Base-by-base conservation (phyloP, 37 sponge, comb jelly and placozoan genomes). In the Haliclona indistincta region DNA sequence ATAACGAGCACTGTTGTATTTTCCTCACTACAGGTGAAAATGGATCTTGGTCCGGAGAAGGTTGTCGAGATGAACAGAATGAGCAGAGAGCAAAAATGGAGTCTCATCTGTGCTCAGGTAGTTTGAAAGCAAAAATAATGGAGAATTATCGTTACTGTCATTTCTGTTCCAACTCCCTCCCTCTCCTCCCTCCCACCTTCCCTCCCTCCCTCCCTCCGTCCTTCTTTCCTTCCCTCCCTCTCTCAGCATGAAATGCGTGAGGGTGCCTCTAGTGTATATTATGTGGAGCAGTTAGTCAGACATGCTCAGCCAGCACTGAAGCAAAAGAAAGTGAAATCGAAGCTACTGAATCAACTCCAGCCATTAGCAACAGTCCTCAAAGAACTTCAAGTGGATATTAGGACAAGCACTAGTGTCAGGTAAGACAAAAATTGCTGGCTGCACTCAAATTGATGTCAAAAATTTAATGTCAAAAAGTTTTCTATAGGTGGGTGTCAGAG, bases 351-450 rank as follows among this genome's bases (percentile, higher is more conserved):
- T 15, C 65, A 85, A 55, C 82, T 93, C n/a, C 75, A 75, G 33
- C 86, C 86, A 26, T 62, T 93, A 7, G 43, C 69, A 17, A 77
- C 81, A 11, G 65, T 93, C 33, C 70, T 93, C 17, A 56, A 32
- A 17, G 81, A 88, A n/a, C 83, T 93, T 39, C 89, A 93, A 43
- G 89, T 93, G 38, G 94, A 93, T 29, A 71, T 93, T 23, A 67
- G 89, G 37, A 93, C 89, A 0, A 88, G 71, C 20, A 63, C 82
- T 25, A n/a, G n/a, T n/a, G n/a, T n/a, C n/a, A n/a, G n/a, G n/a
- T n/a, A n/a, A n/a, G n/a, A n/a, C n/a, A n/a, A n/a, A n/a, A n/a
- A n/a, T n/a, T n/a, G n/a, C n/a, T n/a, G n/a, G n/a, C n/a, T n/a
- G n/a, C n/a, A n/a, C n/a, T n/a, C n/a, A n/a, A n/a, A n/a, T n/a